Conservation (phyloP, 2,113 vertebrate genomes). For the Paradoxurus hermaphroditus region DNA sequence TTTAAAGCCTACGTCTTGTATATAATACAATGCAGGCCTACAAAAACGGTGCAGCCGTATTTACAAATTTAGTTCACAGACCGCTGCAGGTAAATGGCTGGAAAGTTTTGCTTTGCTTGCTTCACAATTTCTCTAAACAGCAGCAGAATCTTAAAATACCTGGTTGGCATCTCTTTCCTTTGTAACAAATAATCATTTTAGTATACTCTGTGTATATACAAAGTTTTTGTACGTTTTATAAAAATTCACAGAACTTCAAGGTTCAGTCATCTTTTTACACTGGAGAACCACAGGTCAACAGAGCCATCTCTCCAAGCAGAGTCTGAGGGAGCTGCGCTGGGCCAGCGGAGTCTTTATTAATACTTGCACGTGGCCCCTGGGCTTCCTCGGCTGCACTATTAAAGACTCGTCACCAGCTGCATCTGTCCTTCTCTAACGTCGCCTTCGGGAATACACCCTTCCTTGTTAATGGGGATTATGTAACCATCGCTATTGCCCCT, state of each 20-base stretch:
- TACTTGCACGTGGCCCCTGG: conserved; percentile 81
- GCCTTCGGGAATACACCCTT: conserved; percentile 94
- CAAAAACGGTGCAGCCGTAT: conserved; percentile 93
- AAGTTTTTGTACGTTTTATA: conserved; percentile 88
- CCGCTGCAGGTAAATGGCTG: conserved; percentile 92
- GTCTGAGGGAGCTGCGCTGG: conserved; percentile 72
- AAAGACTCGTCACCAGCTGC: conserved; percentile 99
- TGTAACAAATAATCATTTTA: conserved; percentile 93
- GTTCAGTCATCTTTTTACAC: conserved; percentile 84
- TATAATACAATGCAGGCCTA: conserved; percentile 96
- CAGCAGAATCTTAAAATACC: conserved; percentile 96
- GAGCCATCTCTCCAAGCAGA: conserved; percentile 77
- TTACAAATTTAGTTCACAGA: conserved; percentile 94
- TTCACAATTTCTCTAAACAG: conserved; percentile 90
- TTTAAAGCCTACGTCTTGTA: conserved; percentile 91
- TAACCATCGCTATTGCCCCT: conserved; percentile 95
- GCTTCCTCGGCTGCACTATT: conserved; percentile 88
- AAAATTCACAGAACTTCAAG: conserved; percentile 90
- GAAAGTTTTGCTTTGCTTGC: conserved; percentile 81
- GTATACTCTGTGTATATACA: conserved; percentile 97
- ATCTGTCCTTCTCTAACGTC: conserved; percentile 99
- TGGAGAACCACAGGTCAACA: conserved; percentile 85
- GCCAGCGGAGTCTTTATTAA: conserved; percentile 79
- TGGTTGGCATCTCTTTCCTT: conserved; percentile 94
- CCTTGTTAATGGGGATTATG: conserved; percentile 97